A percentile compares a stretch with the other conserved stretches of the same genome.
phyloP scores from a whole-genome alignment of 2,113 vertebrate genomes.

The Solenodon paradoxus region DNA sequence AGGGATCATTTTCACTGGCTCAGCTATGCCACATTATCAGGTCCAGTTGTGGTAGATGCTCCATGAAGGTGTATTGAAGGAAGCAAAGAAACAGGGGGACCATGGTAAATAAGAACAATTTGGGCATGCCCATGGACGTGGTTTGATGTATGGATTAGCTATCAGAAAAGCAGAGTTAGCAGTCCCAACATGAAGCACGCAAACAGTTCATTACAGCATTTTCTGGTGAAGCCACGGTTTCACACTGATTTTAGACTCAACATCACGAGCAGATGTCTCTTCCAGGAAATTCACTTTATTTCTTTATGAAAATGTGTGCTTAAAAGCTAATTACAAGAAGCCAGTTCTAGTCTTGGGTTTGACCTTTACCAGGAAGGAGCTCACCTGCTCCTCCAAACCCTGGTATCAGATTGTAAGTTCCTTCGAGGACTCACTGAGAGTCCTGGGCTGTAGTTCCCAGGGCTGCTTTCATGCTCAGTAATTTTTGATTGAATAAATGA shows the following conservation, averaged over 20 bases:
- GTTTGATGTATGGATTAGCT: not conserved
- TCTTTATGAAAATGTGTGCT: not conserved
- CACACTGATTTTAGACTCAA: not conserved
- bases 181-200: not conserved
- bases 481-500: not conserved
- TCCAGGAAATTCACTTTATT: not conserved
- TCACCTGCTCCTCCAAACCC: not conserved
- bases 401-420: not conserved
- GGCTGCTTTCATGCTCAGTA: accelerated
- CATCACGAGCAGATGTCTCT: not conserved
- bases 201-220: not conserved
- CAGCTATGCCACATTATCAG: not conserved
- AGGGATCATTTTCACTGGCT: not conserved
- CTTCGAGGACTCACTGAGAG: not conserved
- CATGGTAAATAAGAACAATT: accelerated
- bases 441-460: not conserved
- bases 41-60: not conserved
- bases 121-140: too few species aligned
- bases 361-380: not conserved
- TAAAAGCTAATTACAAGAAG: not conserved
- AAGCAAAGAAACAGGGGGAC: not conserved
- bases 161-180: not conserved
- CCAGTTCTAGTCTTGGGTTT: not conserved
- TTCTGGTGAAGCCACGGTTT: not conserved
- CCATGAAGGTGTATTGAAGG: not conserved